Percentiles rank a stretch among this genome's conserved stretches.
These are phyloP conservation scores for Drosophila testacea DNA, from an alignment of 2,888 invertebrate genomes.

Conservation along the genomic window DNA sequence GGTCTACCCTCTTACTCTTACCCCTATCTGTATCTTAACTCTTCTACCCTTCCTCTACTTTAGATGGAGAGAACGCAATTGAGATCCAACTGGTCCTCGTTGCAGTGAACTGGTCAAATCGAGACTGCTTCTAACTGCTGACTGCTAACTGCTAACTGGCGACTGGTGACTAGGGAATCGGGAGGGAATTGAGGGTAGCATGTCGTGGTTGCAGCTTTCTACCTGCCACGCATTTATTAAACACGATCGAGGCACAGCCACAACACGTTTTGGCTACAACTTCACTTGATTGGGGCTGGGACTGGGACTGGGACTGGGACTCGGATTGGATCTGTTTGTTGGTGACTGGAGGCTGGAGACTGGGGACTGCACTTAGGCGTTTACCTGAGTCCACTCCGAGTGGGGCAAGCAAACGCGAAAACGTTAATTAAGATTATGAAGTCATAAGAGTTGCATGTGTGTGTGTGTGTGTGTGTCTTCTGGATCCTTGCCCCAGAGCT, in stretches of 20 bases:
- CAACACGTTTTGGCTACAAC: slow-evolving; percentile 77
- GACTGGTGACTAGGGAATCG: not conserved
- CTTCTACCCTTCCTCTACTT: not conserved
- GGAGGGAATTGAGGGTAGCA: not conserved
- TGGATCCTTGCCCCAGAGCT: slow-evolving; percentile 48
- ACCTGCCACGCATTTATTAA: slow-evolving; percentile 80
- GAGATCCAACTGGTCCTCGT: slow-evolving; percentile 55
- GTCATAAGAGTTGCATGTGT: slow-evolving; percentile 82
- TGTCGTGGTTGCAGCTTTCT: slow-evolving; percentile 57
- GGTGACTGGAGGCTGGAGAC: slow-evolving; percentile 10
- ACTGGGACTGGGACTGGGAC: slow-evolving; percentile 15
- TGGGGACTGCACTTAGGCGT: slow-evolving; percentile 26
- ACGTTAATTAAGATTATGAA: slow-evolving; percentile 86
- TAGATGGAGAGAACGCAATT: slow-evolving; percentile 38
- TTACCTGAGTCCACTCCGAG: slow-evolving; percentile 40
- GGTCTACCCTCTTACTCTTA: slow-evolving; percentile 25
- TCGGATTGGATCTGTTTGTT: slow-evolving; percentile 17
- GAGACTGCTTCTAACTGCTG: slow-evolving; percentile 25
- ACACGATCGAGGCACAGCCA: slow-evolving; percentile 62
- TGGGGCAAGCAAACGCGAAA: slow-evolving; percentile 80
- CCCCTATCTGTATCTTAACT: not conserved
- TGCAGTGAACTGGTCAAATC: slow-evolving; percentile 56
- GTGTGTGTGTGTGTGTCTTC: slow-evolving; percentile 17
- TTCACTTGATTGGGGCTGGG: slow-evolving; percentile 72
- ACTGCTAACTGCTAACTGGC: slow-evolving; percentile 17